Evolutionary conservation across 37 sponge, comb jelly and placozoan species (phyloP).

Genomic region (Bolinopsis microptera): DNA sequence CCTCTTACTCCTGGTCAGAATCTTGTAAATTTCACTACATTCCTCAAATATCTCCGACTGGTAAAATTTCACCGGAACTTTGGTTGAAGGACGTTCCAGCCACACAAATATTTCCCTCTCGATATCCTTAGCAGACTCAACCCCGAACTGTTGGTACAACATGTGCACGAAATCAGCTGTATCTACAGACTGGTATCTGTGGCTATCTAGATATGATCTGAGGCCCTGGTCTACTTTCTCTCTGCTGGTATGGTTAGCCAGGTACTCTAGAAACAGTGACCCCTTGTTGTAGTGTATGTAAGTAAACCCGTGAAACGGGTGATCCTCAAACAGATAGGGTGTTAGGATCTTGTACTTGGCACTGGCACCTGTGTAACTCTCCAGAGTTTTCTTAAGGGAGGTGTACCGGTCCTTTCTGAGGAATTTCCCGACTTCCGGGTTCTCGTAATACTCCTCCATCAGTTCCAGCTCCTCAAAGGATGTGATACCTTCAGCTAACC

Average conservation of each 20-base stretch:
- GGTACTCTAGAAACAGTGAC: conserved; percentile 15
- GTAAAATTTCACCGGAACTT: background rate
- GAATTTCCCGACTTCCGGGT: background rate
- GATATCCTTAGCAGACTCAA: background rate
- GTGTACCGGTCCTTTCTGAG: background rate
- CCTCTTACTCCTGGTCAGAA: background rate
- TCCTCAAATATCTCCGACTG: background rate
- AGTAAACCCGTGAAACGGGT: background rate
- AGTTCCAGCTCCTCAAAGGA: background rate
- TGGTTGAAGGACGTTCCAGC: background rate
- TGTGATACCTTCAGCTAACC: conserved; percentile 53
- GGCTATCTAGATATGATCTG: background rate
- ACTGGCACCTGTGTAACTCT: background rate
- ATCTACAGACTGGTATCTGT: conserved; percentile 7
- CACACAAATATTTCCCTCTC: background rate
- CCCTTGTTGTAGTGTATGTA: conserved; percentile 37
- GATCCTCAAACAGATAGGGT: background rate
- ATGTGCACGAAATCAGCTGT: conserved; percentile 11
- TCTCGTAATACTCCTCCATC: conserved; percentile 21
- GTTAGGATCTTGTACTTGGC: background rate
- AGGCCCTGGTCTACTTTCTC: background rate
- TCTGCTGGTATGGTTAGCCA: background rate
- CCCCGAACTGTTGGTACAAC: background rate
- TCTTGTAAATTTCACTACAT: background rate
- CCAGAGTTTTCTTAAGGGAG: background rate